Base-by-base conservation (phyloP, 2,888 invertebrate genomes). In the Lithophane semibrunnea region DNA sequence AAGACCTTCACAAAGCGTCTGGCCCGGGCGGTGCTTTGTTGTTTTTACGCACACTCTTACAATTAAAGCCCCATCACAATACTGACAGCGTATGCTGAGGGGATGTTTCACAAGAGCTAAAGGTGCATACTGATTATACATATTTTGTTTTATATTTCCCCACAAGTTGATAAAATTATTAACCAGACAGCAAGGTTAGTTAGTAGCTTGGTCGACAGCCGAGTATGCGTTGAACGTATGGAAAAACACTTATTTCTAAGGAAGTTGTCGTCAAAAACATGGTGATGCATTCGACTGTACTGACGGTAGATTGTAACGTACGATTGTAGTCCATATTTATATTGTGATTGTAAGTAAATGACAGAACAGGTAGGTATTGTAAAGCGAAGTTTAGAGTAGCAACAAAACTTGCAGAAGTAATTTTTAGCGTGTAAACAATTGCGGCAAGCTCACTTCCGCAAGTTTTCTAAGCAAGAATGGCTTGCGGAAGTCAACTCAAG, bases 1-100 rank as follows among this genome's bases (percentile, higher is more conserved):
- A 37, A 52, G 21, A 9, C 78, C 44, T 24, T 80, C 2, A 44
- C 61, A 72, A 77, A 71, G 42, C 54, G 24, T 29, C 24, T 42
- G 49, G 29, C 2, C n/a, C n/a, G n/a, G 9, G 3, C 16, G 42
- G 18, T 10, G 42, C 12, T 61, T 63, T 42, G 42, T 63, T 13
- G 1, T 3, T 52, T 69, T 37, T n/a, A 65, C 42, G 29, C 73
- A 60, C 64, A 77, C 79, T 21, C 12, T 42, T 24, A 56, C 49
- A 63, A 2, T 13, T 42, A n/a, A 16, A 69, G 24, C 47, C 63
- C 37, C 49, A 52, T 42, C 21, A 49, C 3, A 47, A 42, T 37
- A 12, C 18, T 44, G 16, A 24, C 18, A 44, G 52, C 2, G 44
- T n/a, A 29, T 37, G 0, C 21, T 10, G 37, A 52, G 56, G 73